Evolutionary conservation across 2,797 vertebrate species (phyloP), one percentile per base, ranked within the genome.

Genomic region (Chiloscyllium punctatum): DNA sequence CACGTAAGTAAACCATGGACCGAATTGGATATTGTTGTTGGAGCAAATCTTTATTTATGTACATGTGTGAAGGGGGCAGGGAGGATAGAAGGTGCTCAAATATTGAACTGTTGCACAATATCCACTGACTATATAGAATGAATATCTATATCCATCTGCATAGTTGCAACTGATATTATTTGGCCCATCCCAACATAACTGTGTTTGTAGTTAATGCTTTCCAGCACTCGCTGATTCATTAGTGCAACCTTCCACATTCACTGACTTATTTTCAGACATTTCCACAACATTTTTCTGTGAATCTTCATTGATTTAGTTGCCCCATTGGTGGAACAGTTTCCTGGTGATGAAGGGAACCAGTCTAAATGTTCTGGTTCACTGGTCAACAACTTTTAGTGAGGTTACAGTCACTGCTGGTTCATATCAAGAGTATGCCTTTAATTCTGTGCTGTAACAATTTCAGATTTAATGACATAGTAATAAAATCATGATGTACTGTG

Each of bases 401-500:
- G 53, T 90, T 90, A 62, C 87, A 90, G 53, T 90, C 51, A 90
- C 57, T 90, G 87, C 57, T 90, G 53, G 87, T 62, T 57, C 30
- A n/a, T 62, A 62, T 62, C 53, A 53, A 90, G 57, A 90, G 16
- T 53, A 90, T 90, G 27, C 53, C 87, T 57, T 90, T 51, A 90
- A 90, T 90, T 57, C 51, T 57, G 53, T 27, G 15, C 51, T 62
- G 53, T 90, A 84, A 84, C 79, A 84, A 23, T 18, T 84, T 18
- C 18, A n/a, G 87, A 90, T 27, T 90, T 62, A 90, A 90, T n/a
- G 33, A 8, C 11, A 62, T 90, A 21, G 27, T 90, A 90, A 90
- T 90, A 90, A 90, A 90, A 62, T 62, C 87, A 90, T 62, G 87
- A 62, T 90, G 87, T 90, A 27, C 15, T n/a, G 4, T 90, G 87